phyloP scores from a whole-genome alignment of 2,797 vertebrate genomes.

The Sardinella longiceps region DNA sequence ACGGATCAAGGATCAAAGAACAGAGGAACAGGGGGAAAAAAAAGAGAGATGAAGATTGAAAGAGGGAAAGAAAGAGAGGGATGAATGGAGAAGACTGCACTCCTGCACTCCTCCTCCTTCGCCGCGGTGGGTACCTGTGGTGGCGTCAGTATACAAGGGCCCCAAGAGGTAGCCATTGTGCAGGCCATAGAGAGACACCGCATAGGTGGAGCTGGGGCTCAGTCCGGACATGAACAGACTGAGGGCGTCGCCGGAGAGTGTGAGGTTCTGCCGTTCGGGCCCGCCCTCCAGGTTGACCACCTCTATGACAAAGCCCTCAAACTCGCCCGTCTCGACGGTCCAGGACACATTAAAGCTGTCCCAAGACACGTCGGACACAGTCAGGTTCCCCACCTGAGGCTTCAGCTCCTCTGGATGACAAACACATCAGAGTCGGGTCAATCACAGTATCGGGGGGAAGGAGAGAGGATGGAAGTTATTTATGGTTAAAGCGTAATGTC shows the following conservation, averaged over 20 bases:
- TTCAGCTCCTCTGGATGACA: constrained; percentile 82
- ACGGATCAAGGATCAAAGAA: not conserved
- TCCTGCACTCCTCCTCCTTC: not conserved
- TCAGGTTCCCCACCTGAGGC: constrained; percentile 78
- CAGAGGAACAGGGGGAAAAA: not conserved
- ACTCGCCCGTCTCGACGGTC: constrained; percentile 77
- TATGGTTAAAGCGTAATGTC: not conserved
- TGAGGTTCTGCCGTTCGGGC: constrained; percentile 75
- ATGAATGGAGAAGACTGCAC: constrained; percentile 11
- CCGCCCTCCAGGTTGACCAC: constrained; percentile 82
- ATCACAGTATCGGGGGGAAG: not conserved
- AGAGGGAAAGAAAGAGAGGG: constrained; percentile 2
- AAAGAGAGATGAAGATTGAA: too few relatives aligned
- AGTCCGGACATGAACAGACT: constrained; percentile 79
- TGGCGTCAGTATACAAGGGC: constrained; percentile 79
- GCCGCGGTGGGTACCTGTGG: constrained; percentile 83
- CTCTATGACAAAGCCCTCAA: constrained; percentile 90
- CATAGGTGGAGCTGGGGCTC: constrained; percentile 81
- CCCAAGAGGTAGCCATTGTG: constrained; percentile 78
- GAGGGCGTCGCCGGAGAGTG: constrained; percentile 77
- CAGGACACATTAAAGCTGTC: constrained; percentile 87
- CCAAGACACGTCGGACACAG: constrained; percentile 81
- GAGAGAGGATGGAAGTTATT: not conserved
- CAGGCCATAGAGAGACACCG: constrained; percentile 83
- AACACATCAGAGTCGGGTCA: constrained; percentile 73